Evolutionary conservation across 2,797 vertebrate genomes (phyloP).

Genomic region (Cuniculus paca): DNA sequence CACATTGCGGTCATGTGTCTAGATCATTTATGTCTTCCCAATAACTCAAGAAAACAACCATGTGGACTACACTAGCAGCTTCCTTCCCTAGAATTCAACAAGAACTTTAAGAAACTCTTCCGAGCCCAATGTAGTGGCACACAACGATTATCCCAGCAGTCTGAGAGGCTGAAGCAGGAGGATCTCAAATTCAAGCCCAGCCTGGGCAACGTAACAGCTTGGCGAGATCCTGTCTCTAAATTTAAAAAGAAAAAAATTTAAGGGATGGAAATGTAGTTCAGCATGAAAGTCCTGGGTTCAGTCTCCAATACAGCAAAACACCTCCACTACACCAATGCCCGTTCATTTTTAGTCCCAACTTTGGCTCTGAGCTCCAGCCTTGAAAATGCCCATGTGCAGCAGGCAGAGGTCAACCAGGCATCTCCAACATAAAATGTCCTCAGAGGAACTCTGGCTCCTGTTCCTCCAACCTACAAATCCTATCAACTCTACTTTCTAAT

Average conservation of each 20-base stretch:
- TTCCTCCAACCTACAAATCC: neutral
- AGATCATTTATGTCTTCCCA: neutral
- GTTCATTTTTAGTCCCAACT: neutral
- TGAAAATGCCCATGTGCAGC: neutral
- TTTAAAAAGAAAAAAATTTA: neutral
- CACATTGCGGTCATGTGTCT: neutral
- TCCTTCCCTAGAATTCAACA: neutral
- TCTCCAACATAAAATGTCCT: neutral
- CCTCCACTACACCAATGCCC: fast-evolving
- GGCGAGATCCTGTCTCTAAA: neutral
- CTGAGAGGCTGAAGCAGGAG: neutral
- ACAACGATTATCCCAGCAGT: neutral
- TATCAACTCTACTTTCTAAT: constrained; percentile 20
- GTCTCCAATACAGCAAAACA: neutral
- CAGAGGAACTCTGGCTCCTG: neutral
- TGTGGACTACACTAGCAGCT: neutral
- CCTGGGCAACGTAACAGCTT: neutral
- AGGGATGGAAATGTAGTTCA: neutral
- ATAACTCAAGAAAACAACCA: neutral
- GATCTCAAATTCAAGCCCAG: neutral
- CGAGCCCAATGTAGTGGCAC: neutral
- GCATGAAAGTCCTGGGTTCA: neutral
- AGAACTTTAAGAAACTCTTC: neutral
- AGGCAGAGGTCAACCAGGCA: neutral
- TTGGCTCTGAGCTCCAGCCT: neutral